phyloP scores from a whole-genome alignment of 2,888 invertebrate genomes.

The Drosophila subquinaria region DNA sequence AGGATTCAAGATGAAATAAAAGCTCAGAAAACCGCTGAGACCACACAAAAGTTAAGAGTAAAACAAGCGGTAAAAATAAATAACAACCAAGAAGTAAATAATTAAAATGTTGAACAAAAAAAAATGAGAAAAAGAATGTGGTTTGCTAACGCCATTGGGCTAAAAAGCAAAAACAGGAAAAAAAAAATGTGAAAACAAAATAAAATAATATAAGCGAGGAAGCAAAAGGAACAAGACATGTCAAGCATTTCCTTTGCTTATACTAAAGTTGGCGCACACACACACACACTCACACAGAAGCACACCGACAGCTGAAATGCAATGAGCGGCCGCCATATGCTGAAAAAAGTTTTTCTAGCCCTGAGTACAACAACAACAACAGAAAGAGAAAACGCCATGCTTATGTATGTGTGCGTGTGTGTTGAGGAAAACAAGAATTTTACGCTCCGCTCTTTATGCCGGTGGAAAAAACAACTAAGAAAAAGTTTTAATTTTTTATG shows the following conservation, averaged over 20 bases:
- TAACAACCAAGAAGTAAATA: constrained; percentile 51
- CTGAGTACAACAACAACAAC: constrained; percentile 40
- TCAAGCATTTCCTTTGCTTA: constrained; percentile 73
- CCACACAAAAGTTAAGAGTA: constrained; percentile 8
- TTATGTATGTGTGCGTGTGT: constrained; percentile 19
- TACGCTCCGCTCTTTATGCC: constrained; percentile 63
- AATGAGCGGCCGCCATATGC: constrained; percentile 60
- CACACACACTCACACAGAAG: constrained; percentile 15
- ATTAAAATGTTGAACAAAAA: constrained; percentile 48
- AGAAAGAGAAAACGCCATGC: constrained; percentile 36
- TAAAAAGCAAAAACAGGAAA: constrained; percentile 27
- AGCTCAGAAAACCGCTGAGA: constrained; percentile 20
- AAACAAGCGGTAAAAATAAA: constrained; percentile 50
- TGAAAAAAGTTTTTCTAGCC: constrained; percentile 57
- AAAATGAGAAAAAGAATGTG: constrained; percentile 14
- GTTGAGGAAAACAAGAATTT: constrained; percentile 60
- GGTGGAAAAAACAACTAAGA: constrained; percentile 57
- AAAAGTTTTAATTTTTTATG: constrained; percentile 48
- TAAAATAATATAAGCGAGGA: constrained; percentile 46
- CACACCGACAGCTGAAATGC: constrained; percentile 40
- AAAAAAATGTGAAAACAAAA: constrained; percentile 36
- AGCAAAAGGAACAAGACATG: constrained; percentile 65
- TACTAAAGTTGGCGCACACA: constrained; percentile 52
- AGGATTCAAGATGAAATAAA: constrained; percentile 23
- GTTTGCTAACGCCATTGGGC: constrained; percentile 48